Base-by-base conservation (phyloP, 2,888 invertebrate species). In the Elegia similella region DNA sequence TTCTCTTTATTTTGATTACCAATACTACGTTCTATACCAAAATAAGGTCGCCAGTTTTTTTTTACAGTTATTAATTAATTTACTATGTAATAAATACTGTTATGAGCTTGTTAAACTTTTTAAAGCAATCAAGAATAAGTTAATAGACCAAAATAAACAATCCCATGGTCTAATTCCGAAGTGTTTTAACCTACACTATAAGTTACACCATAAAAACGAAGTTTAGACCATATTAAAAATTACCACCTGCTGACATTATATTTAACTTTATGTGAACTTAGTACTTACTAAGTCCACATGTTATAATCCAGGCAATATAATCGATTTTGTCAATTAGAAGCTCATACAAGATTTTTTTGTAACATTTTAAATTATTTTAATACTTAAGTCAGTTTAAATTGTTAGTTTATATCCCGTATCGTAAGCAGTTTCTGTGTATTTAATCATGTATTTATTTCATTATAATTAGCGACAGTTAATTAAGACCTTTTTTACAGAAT, bases 41-140 rank as follows among this genome's bases (percentile, higher is more conserved):
- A 86, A 70, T 68, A 71, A 23, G 68, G 5, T 73, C 80, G 86
- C 86, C 87, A 88, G 86, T 86, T 81, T 72, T 67, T 60, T 64
- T 63, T 53, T 68, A 57, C 23, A 23, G 2, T 64, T 59, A 69
- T 70, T 70, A 38, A 38, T 38, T 38, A 38, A 38, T 38, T 38
- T 38, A 38, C 38, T 12, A 12, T 38, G 38, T 38, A 12, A 12
- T 3, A n/a, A 38, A 38, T n/a, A 12, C 10, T 12, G 3, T n/a
- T 38, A 1, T n/a, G 38, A 38, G 38, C 38, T 1, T 38, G n/a
- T 38, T 12, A 5, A 12, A 38, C 38, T 34, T 23, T 23, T 5
- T 3, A 23, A 23, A 23, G n/a, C n/a, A n/a, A n/a, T n/a, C n/a
- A n/a, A n/a, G n/a, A n/a, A n/a, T n/a, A n/a, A n/a, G n/a, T n/a